Evolutionary conservation across 2,888 invertebrate species (phyloP).

Genomic region (Exephanes ischioxanthus): DNA sequence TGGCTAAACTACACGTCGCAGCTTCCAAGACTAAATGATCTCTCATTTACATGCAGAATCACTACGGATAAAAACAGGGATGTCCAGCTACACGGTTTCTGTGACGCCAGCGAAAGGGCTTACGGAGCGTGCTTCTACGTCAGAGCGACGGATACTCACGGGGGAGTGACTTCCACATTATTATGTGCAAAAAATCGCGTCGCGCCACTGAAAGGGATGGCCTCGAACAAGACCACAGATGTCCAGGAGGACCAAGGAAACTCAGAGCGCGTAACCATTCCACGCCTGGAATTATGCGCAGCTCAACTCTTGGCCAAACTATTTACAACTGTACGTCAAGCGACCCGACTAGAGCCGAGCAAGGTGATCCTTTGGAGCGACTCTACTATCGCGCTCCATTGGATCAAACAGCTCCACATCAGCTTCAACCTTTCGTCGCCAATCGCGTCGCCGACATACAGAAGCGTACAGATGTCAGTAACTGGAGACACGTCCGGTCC

Average conservation of each 20-base stretch:
- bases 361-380: not conserved
- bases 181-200: too few relatives aligned
- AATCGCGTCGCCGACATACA: conserved; percentile 60
- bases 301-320: conserved; percentile 49
- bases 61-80: not conserved
- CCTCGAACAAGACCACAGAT: not conserved
- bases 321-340: conserved; percentile 4
- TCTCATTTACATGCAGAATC: conserved; percentile 61
- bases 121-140: conserved; percentile 67
- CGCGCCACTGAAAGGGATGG: too few relatives aligned
- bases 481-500: conserved; percentile 31
- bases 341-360: conserved; percentile 20
- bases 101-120: conserved; percentile 68
- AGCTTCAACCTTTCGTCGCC: conserved; percentile 20
- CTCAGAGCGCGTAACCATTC: conserved; percentile 15
- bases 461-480: not conserved
- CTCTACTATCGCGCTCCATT: too few relatives aligned
- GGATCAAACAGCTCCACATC: too few relatives aligned
- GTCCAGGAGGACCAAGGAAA: not conserved
- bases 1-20: conserved; percentile 63
- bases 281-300: conserved; percentile 59
- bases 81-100: conserved; percentile 70
- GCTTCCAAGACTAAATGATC: conserved; percentile 53
- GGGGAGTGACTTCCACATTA: too few relatives aligned
- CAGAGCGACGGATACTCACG: not conserved